Base-by-base conservation (phyloP, 2,797 vertebrate species). In the Enteromius paludinosus region DNA sequence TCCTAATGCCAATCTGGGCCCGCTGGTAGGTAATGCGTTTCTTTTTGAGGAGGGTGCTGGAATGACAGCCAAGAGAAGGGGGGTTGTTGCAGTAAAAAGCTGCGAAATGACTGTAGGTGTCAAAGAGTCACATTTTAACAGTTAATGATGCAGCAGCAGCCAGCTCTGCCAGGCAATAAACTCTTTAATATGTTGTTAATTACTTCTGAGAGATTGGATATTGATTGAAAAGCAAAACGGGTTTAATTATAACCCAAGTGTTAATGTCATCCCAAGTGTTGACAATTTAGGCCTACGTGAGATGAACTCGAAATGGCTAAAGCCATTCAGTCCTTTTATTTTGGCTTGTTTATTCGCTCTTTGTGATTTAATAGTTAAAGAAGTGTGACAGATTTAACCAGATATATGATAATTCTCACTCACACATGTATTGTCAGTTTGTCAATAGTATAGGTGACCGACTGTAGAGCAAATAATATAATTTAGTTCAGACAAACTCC, bases 131-230 rank as follows among this genome's bases (percentile, higher is more conserved):
- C 80, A 87, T 87, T 91, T 90, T 89, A 92, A 91, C 90, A 88
- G 89, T 90, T 94, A 94, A 94, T 92, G 92, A 93, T 93, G 90
- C 89, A 86, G 91, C 90, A 88, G 90, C 89, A 87, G 89, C 88
- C 87, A 88, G 89, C 91, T 91, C 92, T 78, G 89, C 91, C 90
- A 92, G 90, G 91, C 90, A 91, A 89, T 93, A 91, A 92, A 92
- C 90, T 91, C 89, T 92, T 93, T 93, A 93, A 94, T 93, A 93
- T 92, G 92, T 89, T 93, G 92, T 93, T 94, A 92, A 95, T 95
- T 94, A 94, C 94, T 93, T 93, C 90, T 92, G 90, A 93, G 92
- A 93, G 91, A 93, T 93, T 93, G 91, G 91, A 93, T 94, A 94
- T 94, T 93, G 93, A 95, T 94, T 94, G 92, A 93, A 93, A 92